Evolutionary conservation across 2,113 vertebrate genomes (phyloP).

Genomic region (Embiotoca jacksoni): DNA sequence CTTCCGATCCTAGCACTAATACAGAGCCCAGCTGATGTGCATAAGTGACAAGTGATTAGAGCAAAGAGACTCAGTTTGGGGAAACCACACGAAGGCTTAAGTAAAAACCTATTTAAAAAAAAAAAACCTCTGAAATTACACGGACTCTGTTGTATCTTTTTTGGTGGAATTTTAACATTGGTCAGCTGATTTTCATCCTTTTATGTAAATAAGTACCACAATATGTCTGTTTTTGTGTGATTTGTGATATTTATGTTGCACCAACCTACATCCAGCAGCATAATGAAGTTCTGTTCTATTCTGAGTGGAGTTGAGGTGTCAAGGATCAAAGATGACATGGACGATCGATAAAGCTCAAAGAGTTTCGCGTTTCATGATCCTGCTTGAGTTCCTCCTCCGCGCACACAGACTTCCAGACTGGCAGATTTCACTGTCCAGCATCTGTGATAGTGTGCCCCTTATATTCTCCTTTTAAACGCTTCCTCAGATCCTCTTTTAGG

Average conservation of each 20-base stretch:
- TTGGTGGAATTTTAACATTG: neutral
- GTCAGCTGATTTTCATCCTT: neutral
- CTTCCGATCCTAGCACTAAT: too few relatives aligned
- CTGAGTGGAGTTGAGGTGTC: constrained; percentile 13
- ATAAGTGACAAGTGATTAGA: too few relatives aligned
- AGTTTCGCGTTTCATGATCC: constrained; percentile 29
- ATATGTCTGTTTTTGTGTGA: neutral
- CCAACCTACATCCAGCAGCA: constrained; percentile 7
- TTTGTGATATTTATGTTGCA: neutral
- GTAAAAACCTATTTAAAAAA: too few relatives aligned
- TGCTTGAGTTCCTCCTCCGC: constrained; percentile 39
- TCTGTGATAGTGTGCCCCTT: constrained; percentile 65
- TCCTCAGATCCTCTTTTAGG: constrained; percentile 70
- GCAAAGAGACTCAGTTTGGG: too few relatives aligned
- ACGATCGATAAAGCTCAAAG: constrained; percentile 25
- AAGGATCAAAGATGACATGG: constrained; percentile 49
- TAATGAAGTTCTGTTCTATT: constrained; percentile 17
- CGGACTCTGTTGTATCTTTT: too few relatives aligned
- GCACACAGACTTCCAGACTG: constrained; percentile 2
- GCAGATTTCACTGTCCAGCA: constrained; percentile 38
- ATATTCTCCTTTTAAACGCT: constrained; percentile 70
- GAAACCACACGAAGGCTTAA: too few relatives aligned
- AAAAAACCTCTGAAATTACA: too few relatives aligned
- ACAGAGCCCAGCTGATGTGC: too few relatives aligned
- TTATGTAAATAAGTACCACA: neutral